Percentiles rank a stretch among this genome's conserved stretches.
Conservation (phyloP, 2,797 vertebrate genomes). For the Psittacula derbiana region DNA sequence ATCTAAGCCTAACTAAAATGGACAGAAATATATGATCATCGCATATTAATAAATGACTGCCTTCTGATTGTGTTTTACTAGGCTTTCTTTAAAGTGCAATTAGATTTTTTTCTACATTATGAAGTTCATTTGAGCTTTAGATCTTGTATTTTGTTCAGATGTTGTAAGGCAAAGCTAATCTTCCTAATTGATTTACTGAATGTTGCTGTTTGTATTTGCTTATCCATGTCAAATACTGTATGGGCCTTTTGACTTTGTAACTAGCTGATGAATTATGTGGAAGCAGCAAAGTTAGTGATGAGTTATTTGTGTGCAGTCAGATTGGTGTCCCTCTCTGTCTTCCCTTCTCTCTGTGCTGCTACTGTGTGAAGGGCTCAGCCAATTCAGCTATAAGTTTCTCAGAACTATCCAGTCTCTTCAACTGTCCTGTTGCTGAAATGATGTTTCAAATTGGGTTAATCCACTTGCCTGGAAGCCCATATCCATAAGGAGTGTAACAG, state of each 20-base stretch:
- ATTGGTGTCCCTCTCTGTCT: background rate
- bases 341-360: background rate
- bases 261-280: background rate
- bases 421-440: background rate
- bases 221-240: background rate
- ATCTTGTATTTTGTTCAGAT: background rate
- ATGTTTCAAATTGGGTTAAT: background rate
- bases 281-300: background rate
- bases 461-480: background rate
- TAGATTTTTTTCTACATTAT: slow-evolving; percentile 7
- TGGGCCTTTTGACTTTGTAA: background rate
- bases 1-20: background rate
- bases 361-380: background rate
- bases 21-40: background rate
- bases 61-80: background rate
- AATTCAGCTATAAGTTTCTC: background rate
- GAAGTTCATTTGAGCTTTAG: background rate
- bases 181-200: background rate
- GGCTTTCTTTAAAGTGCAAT: background rate
- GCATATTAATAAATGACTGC: background rate
- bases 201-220: background rate
- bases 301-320: background rate
- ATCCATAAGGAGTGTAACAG: background rate
- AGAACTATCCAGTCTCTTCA: background rate
- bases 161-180: background rate